phyloP scores from a whole-genome alignment of 2,113 vertebrate genomes.

The Dasyornis broadbenti region DNA sequence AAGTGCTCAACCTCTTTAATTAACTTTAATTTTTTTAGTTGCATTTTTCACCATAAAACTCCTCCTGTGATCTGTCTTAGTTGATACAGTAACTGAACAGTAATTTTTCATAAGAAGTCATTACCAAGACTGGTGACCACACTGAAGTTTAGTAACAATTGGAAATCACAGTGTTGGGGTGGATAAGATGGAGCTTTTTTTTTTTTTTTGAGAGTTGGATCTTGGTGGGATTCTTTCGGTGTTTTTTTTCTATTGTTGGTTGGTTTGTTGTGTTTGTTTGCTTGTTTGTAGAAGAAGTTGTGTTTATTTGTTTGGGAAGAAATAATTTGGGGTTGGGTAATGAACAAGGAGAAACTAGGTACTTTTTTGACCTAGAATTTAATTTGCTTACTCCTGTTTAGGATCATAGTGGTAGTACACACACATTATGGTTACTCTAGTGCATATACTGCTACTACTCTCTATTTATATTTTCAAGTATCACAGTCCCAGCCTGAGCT shows the following conservation, averaged over 20 bases:
- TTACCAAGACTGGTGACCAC: neutral
- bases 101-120: neutral
- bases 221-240: neutral
- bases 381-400: neutral
- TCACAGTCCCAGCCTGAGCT: neutral
- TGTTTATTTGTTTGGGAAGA: neutral
- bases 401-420: neutral
- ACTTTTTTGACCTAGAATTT: neutral
- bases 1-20: neutral
- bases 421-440: neutral
- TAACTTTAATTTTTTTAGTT: neutral
- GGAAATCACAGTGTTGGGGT: neutral
- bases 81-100: neutral
- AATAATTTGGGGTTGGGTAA: neutral
- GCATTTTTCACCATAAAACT: neutral
- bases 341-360: neutral
- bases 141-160: neutral
- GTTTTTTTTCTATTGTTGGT: neutral
- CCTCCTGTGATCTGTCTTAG: neutral
- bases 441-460: conserved; percentile 5
- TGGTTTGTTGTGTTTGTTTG: neutral
- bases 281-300: neutral
- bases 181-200: neutral
- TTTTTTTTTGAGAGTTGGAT: neutral
- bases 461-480: neutral